These are phyloP conservation scores for Mustelus asterias DNA, from an alignment of 2,113 vertebrate genomes.

Conservation along the genomic window DNA sequence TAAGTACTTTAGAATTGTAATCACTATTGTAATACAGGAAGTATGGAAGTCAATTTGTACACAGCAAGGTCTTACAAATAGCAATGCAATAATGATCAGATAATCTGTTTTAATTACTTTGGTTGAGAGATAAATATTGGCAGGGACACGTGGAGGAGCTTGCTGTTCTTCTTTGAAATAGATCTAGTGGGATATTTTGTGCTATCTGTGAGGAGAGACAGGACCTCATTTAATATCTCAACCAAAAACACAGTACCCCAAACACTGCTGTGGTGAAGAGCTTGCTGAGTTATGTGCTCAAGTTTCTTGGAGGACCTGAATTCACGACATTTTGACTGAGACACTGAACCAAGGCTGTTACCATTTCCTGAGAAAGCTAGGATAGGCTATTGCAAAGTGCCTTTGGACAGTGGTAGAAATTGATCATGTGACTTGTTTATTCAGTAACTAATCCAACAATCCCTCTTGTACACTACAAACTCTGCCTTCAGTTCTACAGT, in stretches of 20 bases:
- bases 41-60: background rate
- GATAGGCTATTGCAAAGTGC: background rate
- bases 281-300: background rate
- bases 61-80: background rate
- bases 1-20: too few species aligned
- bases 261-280: background rate
- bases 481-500: background rate
- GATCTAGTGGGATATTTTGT: background rate
- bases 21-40: background rate
- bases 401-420: background rate
- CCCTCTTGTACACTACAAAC: background rate
- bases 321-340: background rate
- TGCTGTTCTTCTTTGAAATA: background rate
- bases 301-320: background rate
- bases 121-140: background rate
- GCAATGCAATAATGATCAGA: background rate
- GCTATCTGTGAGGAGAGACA: background rate
- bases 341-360: background rate
- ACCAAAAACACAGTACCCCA: background rate
- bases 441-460: background rate
- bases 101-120: background rate
- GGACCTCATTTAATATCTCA: background rate
- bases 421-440: background rate
- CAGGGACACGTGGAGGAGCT: background rate
- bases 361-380: background rate